Evolutionary conservation across 2,113 vertebrate species (phyloP).

Genomic region (Mastomys coucha): DNA sequence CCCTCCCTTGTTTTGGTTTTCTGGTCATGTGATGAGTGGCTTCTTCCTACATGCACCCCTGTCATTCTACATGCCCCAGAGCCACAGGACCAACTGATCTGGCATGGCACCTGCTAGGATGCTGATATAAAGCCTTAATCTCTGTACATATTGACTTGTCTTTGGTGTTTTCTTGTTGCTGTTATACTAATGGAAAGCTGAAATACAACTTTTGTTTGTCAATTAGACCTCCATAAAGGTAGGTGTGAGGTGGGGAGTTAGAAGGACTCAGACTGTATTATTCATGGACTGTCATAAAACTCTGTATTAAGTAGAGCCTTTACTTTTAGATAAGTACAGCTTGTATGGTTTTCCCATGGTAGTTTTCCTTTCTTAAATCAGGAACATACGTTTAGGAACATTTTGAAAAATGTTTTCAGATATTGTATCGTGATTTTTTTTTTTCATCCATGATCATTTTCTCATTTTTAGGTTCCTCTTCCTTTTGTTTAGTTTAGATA

Average conservation of each 20-base stretch:
- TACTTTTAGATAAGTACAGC: not conserved
- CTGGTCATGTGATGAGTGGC: not conserved
- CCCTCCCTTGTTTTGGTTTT: not conserved
- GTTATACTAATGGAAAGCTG: not conserved
- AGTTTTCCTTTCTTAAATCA: slow-evolving; percentile 20
- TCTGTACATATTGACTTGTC: not conserved
- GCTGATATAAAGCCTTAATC: not conserved
- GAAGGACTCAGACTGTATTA: not conserved
- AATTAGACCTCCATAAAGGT: too few relatives aligned
- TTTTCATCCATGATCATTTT: not conserved
- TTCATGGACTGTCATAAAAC: not conserved
- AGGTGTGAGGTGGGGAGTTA: not conserved
- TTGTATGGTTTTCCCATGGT: slow-evolving; percentile 20
- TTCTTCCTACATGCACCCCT: not conserved
- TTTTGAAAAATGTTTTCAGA: slow-evolving; percentile 12
- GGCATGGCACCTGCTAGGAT: not conserved
- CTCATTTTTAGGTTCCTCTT: not conserved
- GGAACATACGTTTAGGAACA: not conserved
- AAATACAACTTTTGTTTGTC: not conserved
- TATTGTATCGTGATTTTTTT: not conserved
- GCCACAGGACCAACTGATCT: not conserved
- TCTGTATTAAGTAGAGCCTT: slow-evolving; percentile 2
- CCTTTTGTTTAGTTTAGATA: not conserved
- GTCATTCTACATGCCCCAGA: not conserved
- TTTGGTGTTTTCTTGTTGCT: not conserved